Evolutionary conservation across 1,140 invertebrate genomes (phyloP).

Genomic region (Popillia japonica): DNA sequence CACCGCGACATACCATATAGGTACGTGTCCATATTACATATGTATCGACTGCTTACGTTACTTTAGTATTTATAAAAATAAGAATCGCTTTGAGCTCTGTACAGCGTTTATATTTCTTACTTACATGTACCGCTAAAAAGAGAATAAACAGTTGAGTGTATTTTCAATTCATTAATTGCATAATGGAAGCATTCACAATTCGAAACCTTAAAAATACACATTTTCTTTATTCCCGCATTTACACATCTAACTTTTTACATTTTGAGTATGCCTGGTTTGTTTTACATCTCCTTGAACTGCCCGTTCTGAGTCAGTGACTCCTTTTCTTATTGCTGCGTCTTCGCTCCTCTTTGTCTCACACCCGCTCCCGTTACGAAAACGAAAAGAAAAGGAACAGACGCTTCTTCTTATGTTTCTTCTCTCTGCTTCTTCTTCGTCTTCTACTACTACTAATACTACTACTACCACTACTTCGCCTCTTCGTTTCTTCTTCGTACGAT

Average conservation of each 20-base stretch:
- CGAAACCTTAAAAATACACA: not conserved
- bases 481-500: conserved; percentile 4
- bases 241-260: conserved; percentile 17
- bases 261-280: conserved; percentile 14
- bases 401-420: not conserved
- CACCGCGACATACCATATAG: no score
- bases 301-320: conserved; percentile 32
- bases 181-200: not conserved
- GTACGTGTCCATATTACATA: no score
- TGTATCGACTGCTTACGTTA: no score
- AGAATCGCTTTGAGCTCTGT: no score
- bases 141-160: not conserved
- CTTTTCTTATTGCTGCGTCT: conserved; percentile 3
- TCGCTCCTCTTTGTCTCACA: conserved; percentile 13
- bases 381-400: conserved; percentile 8
- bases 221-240: conserved; percentile 10
- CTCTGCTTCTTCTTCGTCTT: conserved; percentile 10
- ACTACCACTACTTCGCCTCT: not conserved
- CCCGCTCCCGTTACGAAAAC: conserved; percentile 1
- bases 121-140: not conserved
- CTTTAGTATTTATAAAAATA: no score
- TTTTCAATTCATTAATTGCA: not conserved
- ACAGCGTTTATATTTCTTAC: no score
- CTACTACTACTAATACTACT: not conserved
- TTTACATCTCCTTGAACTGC: conserved; percentile 31